These are phyloP conservation scores for Nestor notabilis DNA, from an alignment of 2,113 vertebrate species.

Conservation along the genomic window DNA sequence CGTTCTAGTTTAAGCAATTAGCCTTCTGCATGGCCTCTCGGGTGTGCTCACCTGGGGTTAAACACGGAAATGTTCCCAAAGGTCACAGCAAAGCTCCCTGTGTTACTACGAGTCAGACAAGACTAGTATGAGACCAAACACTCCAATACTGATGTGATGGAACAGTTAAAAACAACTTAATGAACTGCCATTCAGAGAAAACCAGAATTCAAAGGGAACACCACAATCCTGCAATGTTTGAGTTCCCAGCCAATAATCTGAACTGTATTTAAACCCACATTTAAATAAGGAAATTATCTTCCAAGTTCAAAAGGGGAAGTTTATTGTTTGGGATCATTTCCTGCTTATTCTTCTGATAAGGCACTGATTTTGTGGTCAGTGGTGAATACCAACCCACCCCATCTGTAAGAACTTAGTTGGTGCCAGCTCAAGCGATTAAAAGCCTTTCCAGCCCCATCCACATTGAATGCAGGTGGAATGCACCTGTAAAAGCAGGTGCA, in stretches of 20 bases:
- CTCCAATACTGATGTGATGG: not conserved
- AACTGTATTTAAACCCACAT: not conserved
- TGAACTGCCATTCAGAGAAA: not conserved
- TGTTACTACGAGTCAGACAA: accelerated
- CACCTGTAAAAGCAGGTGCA: not conserved
- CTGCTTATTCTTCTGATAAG: not conserved
- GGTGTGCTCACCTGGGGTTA: not conserved
- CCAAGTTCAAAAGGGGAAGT: not conserved
- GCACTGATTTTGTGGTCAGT: not conserved
- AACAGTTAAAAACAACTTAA: not conserved
- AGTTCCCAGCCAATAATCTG: not conserved
- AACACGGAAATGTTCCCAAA: not conserved
- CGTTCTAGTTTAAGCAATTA: accelerated
- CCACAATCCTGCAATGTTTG: accelerated
- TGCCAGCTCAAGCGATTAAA: not conserved
- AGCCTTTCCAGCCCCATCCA: not conserved
- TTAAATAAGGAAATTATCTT: not conserved
- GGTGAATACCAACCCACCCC: not conserved
- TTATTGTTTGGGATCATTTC: not conserved
- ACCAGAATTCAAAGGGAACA: not conserved
- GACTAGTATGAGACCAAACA: accelerated
- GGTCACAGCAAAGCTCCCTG: not conserved
- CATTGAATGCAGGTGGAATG: not conserved
- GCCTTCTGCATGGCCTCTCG: accelerated
- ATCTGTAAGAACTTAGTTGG: accelerated